These are phyloP conservation scores for Catagonus wagneri DNA, from an alignment of 2,113 vertebrate genomes.

Conservation along the genomic window DNA sequence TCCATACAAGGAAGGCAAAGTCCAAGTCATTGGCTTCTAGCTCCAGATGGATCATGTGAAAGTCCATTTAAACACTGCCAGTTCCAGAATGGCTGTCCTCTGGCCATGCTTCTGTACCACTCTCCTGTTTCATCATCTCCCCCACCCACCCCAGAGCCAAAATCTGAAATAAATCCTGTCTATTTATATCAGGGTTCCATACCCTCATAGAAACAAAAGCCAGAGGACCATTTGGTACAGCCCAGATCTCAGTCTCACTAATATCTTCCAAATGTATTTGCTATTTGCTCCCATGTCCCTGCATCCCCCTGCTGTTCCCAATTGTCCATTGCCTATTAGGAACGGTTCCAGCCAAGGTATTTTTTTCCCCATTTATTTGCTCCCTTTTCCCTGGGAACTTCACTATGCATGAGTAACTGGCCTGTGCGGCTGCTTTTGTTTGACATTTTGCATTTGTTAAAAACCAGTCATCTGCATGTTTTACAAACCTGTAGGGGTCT, in stretches of 20 bases:
- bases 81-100: constrained; percentile 17
- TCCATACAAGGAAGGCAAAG: background rate
- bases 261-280: constrained; percentile 87
- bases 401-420: constrained; percentile 89
- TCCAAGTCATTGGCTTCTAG: background rate
- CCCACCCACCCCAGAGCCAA: background rate
- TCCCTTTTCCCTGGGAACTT: constrained; percentile 87
- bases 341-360: constrained; percentile 86
- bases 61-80: background rate
- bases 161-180: background rate
- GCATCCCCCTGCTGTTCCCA: constrained; percentile 88
- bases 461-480: constrained; percentile 93
- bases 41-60: background rate
- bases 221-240: constrained; percentile 16
- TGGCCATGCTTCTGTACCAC: background rate
- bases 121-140: background rate
- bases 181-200: background rate
- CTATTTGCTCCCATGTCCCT: constrained; percentile 85
- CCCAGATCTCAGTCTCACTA: constrained; percentile 67
- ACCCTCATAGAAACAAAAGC: constrained; percentile 61
- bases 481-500: constrained; percentile 89
- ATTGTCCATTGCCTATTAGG: constrained; percentile 90
- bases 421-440: constrained; percentile 89
- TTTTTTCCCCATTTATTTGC: constrained; percentile 86
- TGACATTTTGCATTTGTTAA: constrained; percentile 93